Percentiles rank a stretch among this genome's conserved stretches.
phyloP scores from a whole-genome alignment of 2,797 vertebrate species.

The Morus bassanus region DNA sequence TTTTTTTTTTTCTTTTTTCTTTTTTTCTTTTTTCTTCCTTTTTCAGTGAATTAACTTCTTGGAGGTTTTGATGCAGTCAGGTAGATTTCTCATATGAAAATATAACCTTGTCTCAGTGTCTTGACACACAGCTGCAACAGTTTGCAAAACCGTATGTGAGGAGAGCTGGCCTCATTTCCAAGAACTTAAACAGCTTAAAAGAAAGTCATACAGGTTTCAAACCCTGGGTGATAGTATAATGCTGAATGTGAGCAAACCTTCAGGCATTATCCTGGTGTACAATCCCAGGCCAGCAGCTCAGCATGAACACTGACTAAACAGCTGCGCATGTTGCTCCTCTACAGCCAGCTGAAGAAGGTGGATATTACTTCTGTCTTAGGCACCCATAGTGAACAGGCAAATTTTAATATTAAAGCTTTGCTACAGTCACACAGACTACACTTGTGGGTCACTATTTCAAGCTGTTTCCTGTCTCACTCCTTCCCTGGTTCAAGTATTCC shows the following conservation, averaged over 20 bases:
- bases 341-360: not conserved
- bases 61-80: not conserved
- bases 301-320: too few species aligned
- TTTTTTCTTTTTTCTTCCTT: too few species aligned
- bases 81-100: not conserved
- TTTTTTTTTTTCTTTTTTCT: too few species aligned
- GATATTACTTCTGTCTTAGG: not conserved
- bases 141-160: not conserved
- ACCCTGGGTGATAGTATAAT: not conserved
- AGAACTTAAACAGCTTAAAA: not conserved
- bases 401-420: not conserved
- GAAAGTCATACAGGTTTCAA: not conserved
- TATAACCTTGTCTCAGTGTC: not conserved
- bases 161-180: not conserved
- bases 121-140: not conserved
- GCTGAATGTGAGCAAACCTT: not conserved
- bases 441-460: not conserved
- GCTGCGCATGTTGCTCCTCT: not conserved
- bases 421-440: not conserved
- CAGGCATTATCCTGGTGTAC: not conserved
- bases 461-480: not conserved
- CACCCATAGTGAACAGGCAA: not conserved
- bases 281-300: not conserved
- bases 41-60: not conserved
- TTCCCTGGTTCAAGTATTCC: not conserved